Evolutionary conservation across 1,140 invertebrate species (phyloP).

Genomic region (Drosophila dunni): DNA sequence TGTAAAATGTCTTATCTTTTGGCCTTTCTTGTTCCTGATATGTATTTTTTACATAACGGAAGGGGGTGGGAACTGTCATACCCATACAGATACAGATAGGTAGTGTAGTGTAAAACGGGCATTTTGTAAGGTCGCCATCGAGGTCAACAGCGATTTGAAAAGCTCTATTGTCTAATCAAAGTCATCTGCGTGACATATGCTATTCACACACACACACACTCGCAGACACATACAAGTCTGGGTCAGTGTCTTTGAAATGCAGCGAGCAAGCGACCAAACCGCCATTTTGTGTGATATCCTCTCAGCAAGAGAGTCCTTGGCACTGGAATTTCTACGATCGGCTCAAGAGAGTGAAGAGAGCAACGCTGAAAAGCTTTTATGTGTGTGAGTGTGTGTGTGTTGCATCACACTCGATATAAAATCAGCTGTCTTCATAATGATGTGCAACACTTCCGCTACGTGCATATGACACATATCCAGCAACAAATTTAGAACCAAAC

Average conservation of each 20-base stretch:
- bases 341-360: too few species aligned
- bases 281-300: too few species aligned
- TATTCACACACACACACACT: constrained; percentile 10
- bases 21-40: constrained; percentile 31
- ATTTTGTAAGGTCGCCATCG: constrained; percentile 73
- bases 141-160: constrained; percentile 67
- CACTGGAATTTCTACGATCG: too few species aligned
- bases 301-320: constrained; percentile 2
- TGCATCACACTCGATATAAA: constrained; percentile 29
- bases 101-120: constrained; percentile 43
- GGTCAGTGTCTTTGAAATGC: too few species aligned
- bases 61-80: constrained; percentile 31
- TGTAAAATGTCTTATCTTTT: constrained; percentile 40
- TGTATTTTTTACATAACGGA: constrained; percentile 10
- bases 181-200: constrained; percentile 39
- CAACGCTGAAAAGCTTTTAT: neutral
- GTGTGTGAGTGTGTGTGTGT: constrained; percentile 4
- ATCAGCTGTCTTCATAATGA: constrained; percentile 19
- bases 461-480: constrained; percentile 12
- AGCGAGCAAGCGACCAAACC: too few species aligned
- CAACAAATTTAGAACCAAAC: constrained; percentile 17
- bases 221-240: neutral
- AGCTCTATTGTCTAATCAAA: constrained; percentile 60
- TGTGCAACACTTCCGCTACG: constrained; percentile 35
- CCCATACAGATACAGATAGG: constrained; percentile 18